Base-by-base conservation (phyloP, 2,888 invertebrate genomes). In the Noctua fimbriata region DNA sequence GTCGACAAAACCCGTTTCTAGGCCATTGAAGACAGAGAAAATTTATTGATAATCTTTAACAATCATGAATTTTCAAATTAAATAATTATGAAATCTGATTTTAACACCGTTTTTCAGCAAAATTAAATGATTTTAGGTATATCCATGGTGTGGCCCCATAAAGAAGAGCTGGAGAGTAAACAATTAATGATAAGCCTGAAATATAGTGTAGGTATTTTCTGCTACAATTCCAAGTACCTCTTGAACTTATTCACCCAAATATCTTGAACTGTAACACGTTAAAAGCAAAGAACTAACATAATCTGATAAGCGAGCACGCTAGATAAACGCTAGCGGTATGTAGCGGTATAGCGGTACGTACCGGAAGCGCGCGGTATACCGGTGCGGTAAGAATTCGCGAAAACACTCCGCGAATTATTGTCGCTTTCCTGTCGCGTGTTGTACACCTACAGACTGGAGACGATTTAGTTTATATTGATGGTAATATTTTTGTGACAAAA, bases 331-430 rank as follows among this genome's bases (percentile, higher is more conserved):
- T 52, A 60, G 76, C 28, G 72, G 52, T 78, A 81, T 80, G 78
- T 78, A 28, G 55, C 69, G 79, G 82, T 77, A 81, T 55, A 67
- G 55, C 66, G 82, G 82, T 79, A 81, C 73, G 76, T 85, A 74
- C 83, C 88, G 90, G 90, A 87, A 89, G 82, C 78, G 76, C 73
- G 78, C 87, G 89, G 89, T 89, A 89, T 87, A 91, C 82, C 84
- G 84, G 78, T 72, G 77, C 90, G 92, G 95, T 93, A 96, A 96
- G 96, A 96, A 96, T 96, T 95, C 94, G 94, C 95, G 95, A 95
- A 95, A 95, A 96, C 94, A 94, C 93, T 93, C 92, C 91, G 91
- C 94, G 94, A 95, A 93, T 95, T 95, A 95, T 94, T 94, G 93
- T 93, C 92, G 91, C 86, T 92, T 95, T 95, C 94, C 94, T 91